A percentile compares a stretch with the other conserved stretches of the same genome.
These are phyloP conservation scores for Macaca nemestrina DNA, from an alignment of 2,113 vertebrate species.

Conservation along the genomic window DNA sequence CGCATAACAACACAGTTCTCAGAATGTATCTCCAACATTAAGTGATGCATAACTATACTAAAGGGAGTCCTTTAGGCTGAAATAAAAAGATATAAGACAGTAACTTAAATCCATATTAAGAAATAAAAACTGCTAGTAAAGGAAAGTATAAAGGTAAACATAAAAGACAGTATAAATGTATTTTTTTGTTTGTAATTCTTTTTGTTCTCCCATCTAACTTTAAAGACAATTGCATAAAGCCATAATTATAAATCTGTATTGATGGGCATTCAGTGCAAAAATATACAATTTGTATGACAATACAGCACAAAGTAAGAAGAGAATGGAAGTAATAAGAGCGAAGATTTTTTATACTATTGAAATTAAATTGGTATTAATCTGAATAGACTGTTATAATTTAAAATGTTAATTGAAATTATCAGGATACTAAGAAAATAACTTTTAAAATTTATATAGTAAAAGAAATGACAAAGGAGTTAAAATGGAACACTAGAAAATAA, in stretches of 20 bases:
- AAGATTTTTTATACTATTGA: not conserved
- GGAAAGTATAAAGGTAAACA: not conserved
- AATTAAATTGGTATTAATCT: not conserved
- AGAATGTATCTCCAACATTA: not conserved
- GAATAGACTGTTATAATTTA: not conserved
- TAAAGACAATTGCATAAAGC: not conserved
- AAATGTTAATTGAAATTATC: not conserved
- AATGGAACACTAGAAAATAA: not conserved
- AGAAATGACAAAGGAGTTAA: not conserved
- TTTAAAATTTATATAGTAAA: not conserved
- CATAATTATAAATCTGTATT: not conserved
- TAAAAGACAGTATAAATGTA: not conserved
- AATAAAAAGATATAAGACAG: not conserved
- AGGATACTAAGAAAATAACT: not conserved
- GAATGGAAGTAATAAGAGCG: not conserved
- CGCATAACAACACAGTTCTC: not conserved
- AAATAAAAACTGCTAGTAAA: not conserved
- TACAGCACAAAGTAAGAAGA: not conserved
- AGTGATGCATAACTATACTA: not conserved
- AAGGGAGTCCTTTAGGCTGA: not conserved
- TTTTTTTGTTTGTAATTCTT: not conserved
- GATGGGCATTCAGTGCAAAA: not conserved
- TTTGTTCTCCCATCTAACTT: not conserved
- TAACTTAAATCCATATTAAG: not conserved
- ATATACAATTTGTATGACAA: not conserved